Percentiles rank a stretch among this genome's conserved stretches.
Conservation (phyloP, 2,113 vertebrate genomes). For the Bubo scandiacus region DNA sequence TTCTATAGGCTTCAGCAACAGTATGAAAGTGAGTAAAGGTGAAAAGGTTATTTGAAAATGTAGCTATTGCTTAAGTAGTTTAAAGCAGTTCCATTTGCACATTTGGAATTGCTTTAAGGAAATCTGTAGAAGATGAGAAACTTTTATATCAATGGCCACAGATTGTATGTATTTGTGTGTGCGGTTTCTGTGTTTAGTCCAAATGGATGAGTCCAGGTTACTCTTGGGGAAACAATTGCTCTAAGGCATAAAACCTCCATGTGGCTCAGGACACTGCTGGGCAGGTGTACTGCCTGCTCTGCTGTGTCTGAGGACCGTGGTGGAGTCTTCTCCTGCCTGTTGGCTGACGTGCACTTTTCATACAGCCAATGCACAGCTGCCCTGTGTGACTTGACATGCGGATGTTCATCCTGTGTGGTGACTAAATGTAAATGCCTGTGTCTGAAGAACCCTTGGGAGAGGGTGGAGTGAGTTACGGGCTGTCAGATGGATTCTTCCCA, state of each 20-base stretch:
- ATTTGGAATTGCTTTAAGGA: neutral
- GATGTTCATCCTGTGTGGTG: neutral
- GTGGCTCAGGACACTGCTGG: neutral
- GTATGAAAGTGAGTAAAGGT: neutral
- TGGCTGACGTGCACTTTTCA: fast-evolving
- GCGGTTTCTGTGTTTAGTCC: neutral
- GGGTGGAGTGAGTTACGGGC: fast-evolving
- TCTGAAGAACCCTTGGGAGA: neutral
- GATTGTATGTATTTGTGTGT: neutral
- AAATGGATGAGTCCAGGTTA: neutral
- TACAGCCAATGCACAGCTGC: neutral
- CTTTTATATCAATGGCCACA: neutral
- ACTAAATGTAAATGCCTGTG: too few relatives aligned
- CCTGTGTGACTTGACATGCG: fast-evolving
- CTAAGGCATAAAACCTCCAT: neutral
- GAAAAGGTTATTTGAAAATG: neutral
- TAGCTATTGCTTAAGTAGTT: neutral
- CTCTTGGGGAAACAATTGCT: neutral
- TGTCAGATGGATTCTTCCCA: neutral
- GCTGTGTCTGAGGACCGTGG: fast-evolving
- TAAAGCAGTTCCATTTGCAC: neutral
- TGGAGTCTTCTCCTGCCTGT: neutral
- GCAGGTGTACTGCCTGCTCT: neutral
- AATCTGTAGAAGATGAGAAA: neutral
- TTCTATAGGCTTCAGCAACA: neutral